phyloP scores from a whole-genome alignment of 30 jellyfish, hydroid and myxozoan genomes.

The Turritopsis dohrnii region DNA sequence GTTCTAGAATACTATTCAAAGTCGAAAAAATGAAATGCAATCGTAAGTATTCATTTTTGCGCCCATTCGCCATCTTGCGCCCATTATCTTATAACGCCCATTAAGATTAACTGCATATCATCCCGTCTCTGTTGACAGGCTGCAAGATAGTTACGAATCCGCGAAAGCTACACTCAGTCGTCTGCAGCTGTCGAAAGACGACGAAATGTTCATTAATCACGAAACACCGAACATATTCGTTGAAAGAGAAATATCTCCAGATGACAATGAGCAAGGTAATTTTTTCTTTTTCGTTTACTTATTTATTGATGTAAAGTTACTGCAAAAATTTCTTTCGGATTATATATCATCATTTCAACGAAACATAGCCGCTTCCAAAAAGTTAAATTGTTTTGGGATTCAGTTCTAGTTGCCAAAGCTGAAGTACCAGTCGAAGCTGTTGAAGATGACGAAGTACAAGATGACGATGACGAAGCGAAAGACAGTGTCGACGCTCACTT shows the following conservation, averaged over 20 bases:
- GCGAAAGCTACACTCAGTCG: conserved; percentile 13
- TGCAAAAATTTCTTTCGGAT: too few relatives aligned
- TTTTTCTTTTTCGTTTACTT: background rate
- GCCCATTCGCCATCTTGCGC: background rate
- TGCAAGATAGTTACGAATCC: conserved; percentile 4
- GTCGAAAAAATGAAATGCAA: conserved; percentile 1
- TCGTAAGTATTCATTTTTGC: conserved; percentile 8
- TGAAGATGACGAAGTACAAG: background rate
- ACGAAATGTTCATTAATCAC: background rate
- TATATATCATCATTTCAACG: background rate
- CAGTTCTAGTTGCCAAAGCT: background rate
- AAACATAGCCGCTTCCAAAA: too few relatives aligned
- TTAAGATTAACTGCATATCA: too few relatives aligned
- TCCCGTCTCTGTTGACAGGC: background rate
- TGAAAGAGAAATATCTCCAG: background rate
- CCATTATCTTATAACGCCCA: too few relatives aligned
- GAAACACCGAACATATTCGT: background rate
- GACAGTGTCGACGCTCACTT: background rate
- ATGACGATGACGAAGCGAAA: background rate
- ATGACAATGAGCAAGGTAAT: background rate
- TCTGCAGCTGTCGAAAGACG: background rate
- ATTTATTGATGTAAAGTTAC: too few relatives aligned
- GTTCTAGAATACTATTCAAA: conserved; percentile 11
- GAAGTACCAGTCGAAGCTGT: background rate
- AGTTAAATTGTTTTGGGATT: background rate